Percentiles rank a stretch among this genome's conserved stretches.
Conservation (phyloP, 1,140 invertebrate genomes). For the Episyrphus balteatus region DNA sequence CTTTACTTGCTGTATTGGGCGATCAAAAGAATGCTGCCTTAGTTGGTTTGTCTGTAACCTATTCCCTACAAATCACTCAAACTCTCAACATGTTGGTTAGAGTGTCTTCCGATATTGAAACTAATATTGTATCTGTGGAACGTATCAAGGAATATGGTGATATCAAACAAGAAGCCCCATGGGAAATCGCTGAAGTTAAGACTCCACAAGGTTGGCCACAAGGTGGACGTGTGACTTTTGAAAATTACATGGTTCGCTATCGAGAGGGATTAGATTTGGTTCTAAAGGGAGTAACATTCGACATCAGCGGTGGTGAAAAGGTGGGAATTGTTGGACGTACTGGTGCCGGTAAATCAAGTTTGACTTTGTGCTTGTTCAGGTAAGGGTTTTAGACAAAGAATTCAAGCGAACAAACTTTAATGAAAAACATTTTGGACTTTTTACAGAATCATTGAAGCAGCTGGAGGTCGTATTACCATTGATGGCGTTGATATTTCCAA, state of each 20-base stretch:
- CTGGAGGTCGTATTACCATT: slow-evolving; percentile 73
- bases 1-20: slow-evolving; percentile 74
- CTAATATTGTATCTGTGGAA: slow-evolving; percentile 97
- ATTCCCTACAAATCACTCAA: slow-evolving; percentile 83
- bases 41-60: slow-evolving; percentile 83
- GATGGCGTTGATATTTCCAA: slow-evolving; percentile 79
- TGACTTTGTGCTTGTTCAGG: slow-evolving; percentile 66
- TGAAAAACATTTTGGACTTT: not conserved
- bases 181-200: slow-evolving; percentile 49
- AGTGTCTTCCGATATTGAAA: slow-evolving; percentile 94
- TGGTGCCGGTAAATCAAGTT: slow-evolving; percentile 75
- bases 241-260: slow-evolving; percentile 67
- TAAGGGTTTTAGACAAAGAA: slow-evolving; percentile 6
- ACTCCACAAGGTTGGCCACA: slow-evolving; percentile 59
- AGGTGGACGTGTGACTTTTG: slow-evolving; percentile 60
- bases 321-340: slow-evolving; percentile 75
- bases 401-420: not conserved
- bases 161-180: slow-evolving; percentile 63
- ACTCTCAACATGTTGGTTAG: slow-evolving; percentile 92
- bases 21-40: slow-evolving; percentile 61
- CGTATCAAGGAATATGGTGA: slow-evolving; percentile 94
- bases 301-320: slow-evolving; percentile 63
- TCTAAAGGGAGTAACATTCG: slow-evolving; percentile 57
- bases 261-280: slow-evolving; percentile 74
- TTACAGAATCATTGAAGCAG: slow-evolving; percentile 73